phyloP scores from a whole-genome alignment of 2,797 vertebrate species.

The Lagodon rhomboides region DNA sequence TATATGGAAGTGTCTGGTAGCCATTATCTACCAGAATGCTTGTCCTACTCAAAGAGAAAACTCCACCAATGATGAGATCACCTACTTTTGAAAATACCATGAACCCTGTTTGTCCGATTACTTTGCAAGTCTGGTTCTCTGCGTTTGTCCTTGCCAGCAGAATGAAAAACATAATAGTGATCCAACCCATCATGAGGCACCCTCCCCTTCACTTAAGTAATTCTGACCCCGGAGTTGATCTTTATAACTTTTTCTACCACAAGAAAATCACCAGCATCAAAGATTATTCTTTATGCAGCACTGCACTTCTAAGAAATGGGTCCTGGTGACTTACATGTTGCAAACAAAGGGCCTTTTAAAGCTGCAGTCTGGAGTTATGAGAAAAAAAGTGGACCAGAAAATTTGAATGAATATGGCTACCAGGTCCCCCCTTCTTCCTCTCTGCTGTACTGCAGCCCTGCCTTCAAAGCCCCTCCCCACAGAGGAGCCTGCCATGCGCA shows the following conservation, averaged over 20 bases:
- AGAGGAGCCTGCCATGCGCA: too few species aligned
- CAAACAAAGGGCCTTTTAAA: too few species aligned
- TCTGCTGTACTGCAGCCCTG: too few species aligned
- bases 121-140: constrained; percentile 70
- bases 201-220: constrained; percentile 32
- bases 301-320: neutral
- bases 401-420: too few species aligned
- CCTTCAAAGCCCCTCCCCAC: too few species aligned
- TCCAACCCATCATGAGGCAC: constrained; percentile 64
- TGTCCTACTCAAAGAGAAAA: constrained; percentile 72
- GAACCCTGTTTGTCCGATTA: constrained; percentile 69
- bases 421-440: too few species aligned
- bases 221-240: constrained; percentile 4
- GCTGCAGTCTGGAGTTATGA: too few species aligned
- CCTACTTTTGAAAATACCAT: constrained; percentile 74
- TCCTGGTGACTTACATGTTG: neutral
- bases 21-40: constrained; percentile 26
- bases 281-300: neutral
- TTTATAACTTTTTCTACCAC: constrained; percentile 54
- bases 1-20: constrained; percentile 57
- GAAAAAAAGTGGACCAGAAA: too few species aligned
- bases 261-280: constrained; percentile 7
- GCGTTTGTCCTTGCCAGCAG: constrained; percentile 57
- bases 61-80: constrained; percentile 76
- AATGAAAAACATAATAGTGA: constrained; percentile 56